Evolutionary conservation across 2,113 vertebrate species (phyloP), one percentile per base, ranked within the genome.

Genomic region (Nerophis ophidion): DNA sequence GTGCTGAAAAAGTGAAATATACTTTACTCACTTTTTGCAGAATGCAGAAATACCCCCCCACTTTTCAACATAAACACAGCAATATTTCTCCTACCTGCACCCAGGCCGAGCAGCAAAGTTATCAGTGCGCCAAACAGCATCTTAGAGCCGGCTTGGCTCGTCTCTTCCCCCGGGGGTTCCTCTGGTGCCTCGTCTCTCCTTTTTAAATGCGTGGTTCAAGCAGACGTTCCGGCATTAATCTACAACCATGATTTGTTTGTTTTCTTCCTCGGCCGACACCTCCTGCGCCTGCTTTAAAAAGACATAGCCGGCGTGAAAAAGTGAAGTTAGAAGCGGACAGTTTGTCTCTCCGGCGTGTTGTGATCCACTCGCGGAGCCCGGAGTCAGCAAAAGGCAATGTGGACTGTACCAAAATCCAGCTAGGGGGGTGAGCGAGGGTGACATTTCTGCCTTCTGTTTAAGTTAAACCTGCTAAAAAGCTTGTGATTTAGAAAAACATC

Each of bases 61-160:
- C 26, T 3, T 26, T 3, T 26, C 26, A 26, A 26, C 4, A 26
- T 26, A 26, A 26, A 26, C 26, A 26, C 26, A 38, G 36, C 36
- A 38, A 8, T 48, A 45, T 5, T 66, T 50, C 63, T 67, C 89
- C 81, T 84, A 90, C 89, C 89, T 88, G 81, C 70, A 79, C 48
- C 79, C 68, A 48, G 76, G 73, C 54, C 58, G 70, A 89, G 81
- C 56, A 85, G 67, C 56, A 84, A 81, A 85, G 79, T 84, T 77
- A 83, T 1, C 52, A 90, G 69, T 68, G 79, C 79, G 57, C 75
- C 79, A 63, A 77, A 84, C 70, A 88, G 75, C 84, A 85, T 87
- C 81, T 86, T 77, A 72, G 12, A 71, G 76, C 60, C 80, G 72
- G 63, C 61, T 73, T 74, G 62, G 59, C 69, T 69, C 61, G 67